Base-by-base conservation (phyloP, 2,888 invertebrate genomes). In the Trisateles emortualis region DNA sequence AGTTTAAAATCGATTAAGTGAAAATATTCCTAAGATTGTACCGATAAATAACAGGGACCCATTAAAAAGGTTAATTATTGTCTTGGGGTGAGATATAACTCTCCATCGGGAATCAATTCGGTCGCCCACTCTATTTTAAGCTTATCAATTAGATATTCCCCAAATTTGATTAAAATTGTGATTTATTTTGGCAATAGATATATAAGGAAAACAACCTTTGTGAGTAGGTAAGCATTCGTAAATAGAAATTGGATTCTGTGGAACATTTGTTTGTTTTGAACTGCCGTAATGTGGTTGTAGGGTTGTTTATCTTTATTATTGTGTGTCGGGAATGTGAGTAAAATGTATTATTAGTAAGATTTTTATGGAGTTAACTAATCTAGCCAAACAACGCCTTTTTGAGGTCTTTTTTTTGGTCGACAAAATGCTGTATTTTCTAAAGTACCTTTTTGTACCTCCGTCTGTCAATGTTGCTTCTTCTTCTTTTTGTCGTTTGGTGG, bases 191-290 rank as follows among this genome's bases (percentile, higher is more conserved):
- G 29, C 3, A 24, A 17, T 32, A 11, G 11, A 14, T 39, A 16
- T 16, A 24, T 9, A 11, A 10, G 29, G 13, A 5, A 44, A 47
- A 35, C 13, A 36, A 47, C 42, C 32, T 52, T 43, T 52, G 32
- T 51, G 24, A 24, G 39, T 46, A 38, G 42, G 38, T 24, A 47
- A 36, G 42, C 22, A 33, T 48, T 48, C 44, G 44, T 49, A 44
- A 49, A 49, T 49, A 54, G 29, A 44, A 41, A 49, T 49, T 35
- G 35, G 35, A 54, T 44, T 44, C 35, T 38, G 35, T 29, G 29
- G 36, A 35, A 22, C 44, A 17, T 30, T 30, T 49, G 14, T 32
- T 35, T 48, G 48, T 48, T 30, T 35, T 30, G 40, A 35, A 46
- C 30, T 3, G 10, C 43, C 5, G 11, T 43, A 43, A 33, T 47